These are phyloP conservation scores for Anadara kagoshimensis DNA, from an alignment of 1,140 invertebrate genomes.

Conservation along the genomic window DNA sequence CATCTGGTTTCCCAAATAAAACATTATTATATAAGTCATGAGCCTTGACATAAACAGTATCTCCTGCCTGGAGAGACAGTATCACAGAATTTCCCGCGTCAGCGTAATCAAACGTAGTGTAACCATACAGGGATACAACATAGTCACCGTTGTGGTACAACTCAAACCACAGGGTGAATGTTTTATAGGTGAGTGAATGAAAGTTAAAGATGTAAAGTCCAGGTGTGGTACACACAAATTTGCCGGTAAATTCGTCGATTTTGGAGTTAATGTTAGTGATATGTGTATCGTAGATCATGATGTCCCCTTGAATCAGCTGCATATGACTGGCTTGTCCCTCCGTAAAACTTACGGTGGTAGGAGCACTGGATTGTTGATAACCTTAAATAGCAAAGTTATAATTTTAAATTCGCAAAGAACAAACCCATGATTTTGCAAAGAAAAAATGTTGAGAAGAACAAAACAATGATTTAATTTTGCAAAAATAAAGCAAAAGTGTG, in stretches of 20 bases:
- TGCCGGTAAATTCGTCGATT: slow-evolving; percentile 7
- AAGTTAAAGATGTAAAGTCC: slow-evolving; percentile 37
- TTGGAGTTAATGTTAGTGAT: slow-evolving; percentile 5
- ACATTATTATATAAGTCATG: slow-evolving; percentile 14
- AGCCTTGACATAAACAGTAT: slow-evolving; percentile 17
- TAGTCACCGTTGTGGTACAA: slow-evolving; percentile 24
- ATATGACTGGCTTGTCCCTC: slow-evolving; percentile 9
- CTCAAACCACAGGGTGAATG: slow-evolving; percentile 27
- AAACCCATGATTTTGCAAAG: too few species aligned
- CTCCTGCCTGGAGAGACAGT: slow-evolving; percentile 1
- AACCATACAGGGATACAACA: slow-evolving; percentile 24
- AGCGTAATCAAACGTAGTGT: slow-evolving; percentile 33
- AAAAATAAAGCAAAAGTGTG: too few species aligned
- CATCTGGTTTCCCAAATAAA: slow-evolving; percentile 2
- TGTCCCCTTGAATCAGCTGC: slow-evolving; percentile 22
- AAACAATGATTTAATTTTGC: too few species aligned
- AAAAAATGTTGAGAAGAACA: too few species aligned
- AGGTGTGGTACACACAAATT: slow-evolving; percentile 10
- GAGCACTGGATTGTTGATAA: neutral
- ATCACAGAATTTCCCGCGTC: slow-evolving; percentile 41
- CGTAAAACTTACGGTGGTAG: slow-evolving; percentile 9
- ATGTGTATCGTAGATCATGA: slow-evolving; percentile 12
- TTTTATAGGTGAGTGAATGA: slow-evolving; percentile 20
- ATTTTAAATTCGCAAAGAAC: too few species aligned
- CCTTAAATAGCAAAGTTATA: too few species aligned